Conservation (phyloP, 2,113 vertebrate species). For the Tauraco erythrolophus region DNA sequence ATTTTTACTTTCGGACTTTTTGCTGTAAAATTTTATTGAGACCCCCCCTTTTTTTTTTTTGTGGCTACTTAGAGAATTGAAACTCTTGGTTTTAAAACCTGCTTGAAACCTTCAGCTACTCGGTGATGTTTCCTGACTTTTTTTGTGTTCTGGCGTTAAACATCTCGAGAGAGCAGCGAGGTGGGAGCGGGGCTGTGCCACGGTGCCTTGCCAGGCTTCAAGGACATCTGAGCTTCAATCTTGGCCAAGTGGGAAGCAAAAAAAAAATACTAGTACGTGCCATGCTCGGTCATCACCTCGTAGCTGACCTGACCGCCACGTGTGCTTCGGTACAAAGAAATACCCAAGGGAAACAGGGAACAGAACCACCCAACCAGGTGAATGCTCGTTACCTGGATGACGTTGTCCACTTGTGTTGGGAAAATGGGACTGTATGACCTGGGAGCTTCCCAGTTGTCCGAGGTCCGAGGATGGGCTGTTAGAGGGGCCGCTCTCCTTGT, state of each 20-base stretch:
- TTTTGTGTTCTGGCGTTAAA: not conserved
- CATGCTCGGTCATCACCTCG: not conserved
- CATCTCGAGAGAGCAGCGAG: rapidly evolving
- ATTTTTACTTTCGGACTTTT: not conserved
- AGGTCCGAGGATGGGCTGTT: rapidly evolving
- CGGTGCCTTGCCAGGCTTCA: not conserved
- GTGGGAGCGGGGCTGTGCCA: not conserved
- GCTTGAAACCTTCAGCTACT: not conserved
- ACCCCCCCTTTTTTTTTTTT: not conserved
- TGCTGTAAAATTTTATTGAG: not conserved
- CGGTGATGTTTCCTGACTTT: rapidly evolving
- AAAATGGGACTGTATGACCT: not conserved
- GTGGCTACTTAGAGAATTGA: not conserved
- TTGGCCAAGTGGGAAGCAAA: not conserved
- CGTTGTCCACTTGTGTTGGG: no score
- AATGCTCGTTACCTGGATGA: not conserved
- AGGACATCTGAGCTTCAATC: not conserved
- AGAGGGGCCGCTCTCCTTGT: not conserved
- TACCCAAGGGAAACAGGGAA: rapidly evolving
- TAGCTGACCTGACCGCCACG: not conserved
- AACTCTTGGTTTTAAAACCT: not conserved
- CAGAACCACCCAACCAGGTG: rapidly evolving
- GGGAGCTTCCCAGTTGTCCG: not conserved
- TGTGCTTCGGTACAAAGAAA: not conserved
- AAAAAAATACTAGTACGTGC: not conserved